Evolutionary conservation across 2,797 vertebrate species (phyloP).

Genomic region (Gymnoscopelus braueri): DNA sequence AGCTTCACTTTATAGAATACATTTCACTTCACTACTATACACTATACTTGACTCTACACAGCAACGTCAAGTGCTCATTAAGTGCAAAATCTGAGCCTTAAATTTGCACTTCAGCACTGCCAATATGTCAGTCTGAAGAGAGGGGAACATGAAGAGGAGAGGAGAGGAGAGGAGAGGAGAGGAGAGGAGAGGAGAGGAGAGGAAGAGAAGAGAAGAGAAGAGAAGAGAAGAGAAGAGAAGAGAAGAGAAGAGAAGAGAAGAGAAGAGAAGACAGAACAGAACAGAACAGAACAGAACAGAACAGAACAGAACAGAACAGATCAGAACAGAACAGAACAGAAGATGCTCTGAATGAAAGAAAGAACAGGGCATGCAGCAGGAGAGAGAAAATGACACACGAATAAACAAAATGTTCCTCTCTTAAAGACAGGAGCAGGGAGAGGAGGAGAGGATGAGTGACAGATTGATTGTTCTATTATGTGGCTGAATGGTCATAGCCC

Average conservation of each 20-base stretch:
- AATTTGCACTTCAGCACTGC: no score
- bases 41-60: no score
- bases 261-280: slow-evolving; percentile 15
- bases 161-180: no score
- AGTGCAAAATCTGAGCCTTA: no score
- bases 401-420: slow-evolving; percentile 28
- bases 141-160: no score
- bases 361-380: slow-evolving; percentile 42
- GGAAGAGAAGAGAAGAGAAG: background rate
- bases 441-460: slow-evolving; percentile 76
- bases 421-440: slow-evolving; percentile 50
- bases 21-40: no score
- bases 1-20: no score
- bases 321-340: slow-evolving; percentile 27
- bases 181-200: background rate
- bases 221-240: background rate
- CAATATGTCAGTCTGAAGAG: no score
- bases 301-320: slow-evolving; percentile 46
- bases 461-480: slow-evolving; percentile 84
- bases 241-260: slow-evolving; percentile 48
- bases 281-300: slow-evolving; percentile 47
- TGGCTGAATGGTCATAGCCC: slow-evolving; percentile 84
- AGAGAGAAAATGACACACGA: slow-evolving; percentile 24
- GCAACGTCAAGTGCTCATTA: no score
- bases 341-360: background rate